These are phyloP conservation scores for Chelmon rostratus DNA, from an alignment of 2,797 vertebrate genomes.

Conservation along the genomic window DNA sequence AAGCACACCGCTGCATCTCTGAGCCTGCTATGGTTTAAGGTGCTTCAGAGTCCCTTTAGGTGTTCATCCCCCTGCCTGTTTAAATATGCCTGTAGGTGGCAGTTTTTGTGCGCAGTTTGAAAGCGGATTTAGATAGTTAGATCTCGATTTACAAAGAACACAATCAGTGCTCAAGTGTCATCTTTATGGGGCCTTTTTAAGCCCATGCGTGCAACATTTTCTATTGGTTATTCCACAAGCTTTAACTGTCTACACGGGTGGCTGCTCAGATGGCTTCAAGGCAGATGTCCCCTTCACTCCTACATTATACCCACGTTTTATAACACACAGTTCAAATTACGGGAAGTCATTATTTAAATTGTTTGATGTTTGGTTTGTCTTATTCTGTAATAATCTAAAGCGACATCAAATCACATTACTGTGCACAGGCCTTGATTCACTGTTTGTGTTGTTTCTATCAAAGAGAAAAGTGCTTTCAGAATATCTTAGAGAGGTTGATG, in stretches of 20 bases:
- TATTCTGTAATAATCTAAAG: not conserved
- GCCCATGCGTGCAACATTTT: slow-evolving; percentile 23
- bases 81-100: slow-evolving; percentile 63
- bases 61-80: slow-evolving; percentile 56
- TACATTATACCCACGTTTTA: slow-evolving; percentile 10
- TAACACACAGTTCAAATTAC: slow-evolving; percentile 22
- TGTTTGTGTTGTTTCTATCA: slow-evolving; percentile 17
- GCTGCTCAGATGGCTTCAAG: slow-evolving; percentile 35
- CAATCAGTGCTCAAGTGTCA: slow-evolving; percentile 36
- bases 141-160: slow-evolving; percentile 63
- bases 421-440: not conserved
- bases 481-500: slow-evolving; percentile 4
- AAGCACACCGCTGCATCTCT: slow-evolving; percentile 39
- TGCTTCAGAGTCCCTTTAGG: slow-evolving; percentile 61
- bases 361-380: slow-evolving; percentile 1
- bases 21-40: slow-evolving; percentile 52
- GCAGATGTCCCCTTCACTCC: slow-evolving; percentile 32
- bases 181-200: slow-evolving; percentile 17
- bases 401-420: not conserved
- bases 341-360: slow-evolving; percentile 4
- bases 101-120: slow-evolving; percentile 54
- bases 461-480: slow-evolving; percentile 3
- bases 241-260: slow-evolving; percentile 21
- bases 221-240: slow-evolving; percentile 21
- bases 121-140: slow-evolving; percentile 52